phyloP scores from a whole-genome alignment of 2,888 invertebrate genomes.

The Chymomyza fuscimana region DNA sequence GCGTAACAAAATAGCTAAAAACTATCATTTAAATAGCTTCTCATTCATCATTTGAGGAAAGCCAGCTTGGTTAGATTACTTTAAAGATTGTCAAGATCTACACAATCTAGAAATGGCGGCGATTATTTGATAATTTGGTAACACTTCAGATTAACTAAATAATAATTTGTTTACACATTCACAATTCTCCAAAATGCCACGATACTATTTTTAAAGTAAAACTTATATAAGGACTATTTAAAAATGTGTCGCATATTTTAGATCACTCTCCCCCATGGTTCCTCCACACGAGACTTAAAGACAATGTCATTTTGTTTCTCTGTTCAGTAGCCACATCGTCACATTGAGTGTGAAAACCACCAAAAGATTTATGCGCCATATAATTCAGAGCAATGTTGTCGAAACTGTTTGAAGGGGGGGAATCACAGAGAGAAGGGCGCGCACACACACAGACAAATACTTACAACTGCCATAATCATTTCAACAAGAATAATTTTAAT shows the following conservation, averaged over 20 bases:
- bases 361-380: constrained; percentile 73
- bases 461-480: constrained; percentile 73
- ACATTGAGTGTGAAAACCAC: constrained; percentile 68
- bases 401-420: constrained; percentile 29
- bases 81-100: too few relatives aligned
- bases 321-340: constrained; percentile 38
- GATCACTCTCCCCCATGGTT: not conserved
- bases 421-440: constrained; percentile 3
- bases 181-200: not conserved
- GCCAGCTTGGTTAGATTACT: too few relatives aligned
- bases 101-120: too few relatives aligned
- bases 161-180: not conserved
- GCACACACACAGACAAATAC: constrained; percentile 46
- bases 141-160: too few relatives aligned
- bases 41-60: too few relatives aligned
- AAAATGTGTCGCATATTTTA: not conserved
- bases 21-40: too few relatives aligned
- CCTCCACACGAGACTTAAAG: not conserved
- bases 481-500: constrained; percentile 77
- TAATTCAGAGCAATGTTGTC: constrained; percentile 52
- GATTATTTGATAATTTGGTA: too few relatives aligned
- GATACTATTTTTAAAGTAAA: not conserved
- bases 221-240: not conserved
- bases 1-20: too few relatives aligned
- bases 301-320: constrained; percentile 1